Conservation (phyloP, 1,140 invertebrate genomes). For the Ceratoteleas bidentatus region DNA sequence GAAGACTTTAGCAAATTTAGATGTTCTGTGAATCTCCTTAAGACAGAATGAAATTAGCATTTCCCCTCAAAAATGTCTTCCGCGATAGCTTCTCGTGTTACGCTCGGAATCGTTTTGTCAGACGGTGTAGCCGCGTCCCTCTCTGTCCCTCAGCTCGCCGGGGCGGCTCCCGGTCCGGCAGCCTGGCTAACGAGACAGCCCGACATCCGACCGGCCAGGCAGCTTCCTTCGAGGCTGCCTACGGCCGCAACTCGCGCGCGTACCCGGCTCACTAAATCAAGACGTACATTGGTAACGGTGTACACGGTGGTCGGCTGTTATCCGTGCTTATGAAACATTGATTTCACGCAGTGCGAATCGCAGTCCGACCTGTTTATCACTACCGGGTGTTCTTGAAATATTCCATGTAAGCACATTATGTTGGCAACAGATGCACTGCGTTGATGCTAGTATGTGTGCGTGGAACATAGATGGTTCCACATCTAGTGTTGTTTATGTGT, state of each 20-base stretch:
- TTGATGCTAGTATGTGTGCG: no score
- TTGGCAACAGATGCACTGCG: no score
- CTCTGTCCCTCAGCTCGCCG: constrained; percentile 56
- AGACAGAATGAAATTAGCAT: no score
- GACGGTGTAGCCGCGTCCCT: constrained; percentile 58
- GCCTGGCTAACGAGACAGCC: constrained; percentile 78
- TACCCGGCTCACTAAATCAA: constrained; percentile 81
- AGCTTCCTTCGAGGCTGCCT: constrained; percentile 74
- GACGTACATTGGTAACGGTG: constrained; percentile 82
- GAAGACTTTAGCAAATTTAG: no score
- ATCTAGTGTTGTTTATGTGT: no score
- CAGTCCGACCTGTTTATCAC: constrained; percentile 67
- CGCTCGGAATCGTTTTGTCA: constrained; percentile 81
- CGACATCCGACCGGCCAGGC: constrained; percentile 74
- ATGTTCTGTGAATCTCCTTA: no score
- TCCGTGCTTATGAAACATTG: constrained; percentile 81
- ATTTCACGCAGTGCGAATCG: constrained; percentile 78
- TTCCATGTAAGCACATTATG: no score
- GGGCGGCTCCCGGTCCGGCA: constrained; percentile 61
- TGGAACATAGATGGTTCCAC: no score
- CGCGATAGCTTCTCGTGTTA: constrained; percentile 79
- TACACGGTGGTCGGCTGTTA: constrained; percentile 76
- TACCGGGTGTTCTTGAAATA: constrained; percentile 73
- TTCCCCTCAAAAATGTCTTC: no score
- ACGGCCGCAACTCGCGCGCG: constrained; percentile 63